These are phyloP conservation scores for Mesocricetus auratus DNA, from an alignment of 2,113 vertebrate species.

Conservation along the genomic window DNA sequence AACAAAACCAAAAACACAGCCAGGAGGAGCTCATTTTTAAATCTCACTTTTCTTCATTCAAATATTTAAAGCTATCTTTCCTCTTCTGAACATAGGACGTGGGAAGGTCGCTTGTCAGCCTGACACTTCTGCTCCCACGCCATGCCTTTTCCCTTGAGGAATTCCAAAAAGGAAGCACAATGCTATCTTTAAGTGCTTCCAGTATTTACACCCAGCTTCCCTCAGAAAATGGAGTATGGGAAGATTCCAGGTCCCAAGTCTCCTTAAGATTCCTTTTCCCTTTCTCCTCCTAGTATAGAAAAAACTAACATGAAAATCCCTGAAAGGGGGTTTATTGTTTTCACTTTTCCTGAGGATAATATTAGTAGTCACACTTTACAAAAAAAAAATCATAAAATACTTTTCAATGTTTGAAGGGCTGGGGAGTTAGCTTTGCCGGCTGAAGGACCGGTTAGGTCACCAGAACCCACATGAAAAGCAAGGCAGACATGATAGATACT, in stretches of 20 bases:
- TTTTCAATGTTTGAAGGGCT: not conserved
- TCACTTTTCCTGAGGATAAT: not conserved
- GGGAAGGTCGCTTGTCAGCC: constrained; percentile 15
- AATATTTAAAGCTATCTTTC: not conserved
- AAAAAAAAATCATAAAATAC: constrained; percentile 31
- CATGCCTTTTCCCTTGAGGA: constrained; percentile 39
- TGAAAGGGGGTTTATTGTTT: not conserved
- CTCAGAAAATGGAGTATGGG: not conserved
- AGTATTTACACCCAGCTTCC: not conserved
- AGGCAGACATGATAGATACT: not conserved
- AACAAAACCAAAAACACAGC: not conserved
- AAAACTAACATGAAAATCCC: constrained; percentile 23
- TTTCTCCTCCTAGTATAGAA: not conserved
- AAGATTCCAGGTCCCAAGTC: not conserved
- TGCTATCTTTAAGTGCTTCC: constrained; percentile 42
- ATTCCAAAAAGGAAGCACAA: constrained; percentile 53
- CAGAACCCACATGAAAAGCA: not conserved
- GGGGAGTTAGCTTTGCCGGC: not conserved
- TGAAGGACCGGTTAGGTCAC: not conserved
- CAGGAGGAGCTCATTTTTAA: not conserved
- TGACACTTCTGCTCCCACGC: not conserved
- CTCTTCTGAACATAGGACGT: not conserved
- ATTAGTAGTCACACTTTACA: not conserved
- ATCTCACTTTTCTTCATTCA: not conserved
- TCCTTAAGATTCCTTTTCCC: not conserved